Evolutionary conservation across 2,797 vertebrate genomes (phyloP), one percentile per base, ranked within the genome.

Genomic region (Phataginus tetradactyla): DNA sequence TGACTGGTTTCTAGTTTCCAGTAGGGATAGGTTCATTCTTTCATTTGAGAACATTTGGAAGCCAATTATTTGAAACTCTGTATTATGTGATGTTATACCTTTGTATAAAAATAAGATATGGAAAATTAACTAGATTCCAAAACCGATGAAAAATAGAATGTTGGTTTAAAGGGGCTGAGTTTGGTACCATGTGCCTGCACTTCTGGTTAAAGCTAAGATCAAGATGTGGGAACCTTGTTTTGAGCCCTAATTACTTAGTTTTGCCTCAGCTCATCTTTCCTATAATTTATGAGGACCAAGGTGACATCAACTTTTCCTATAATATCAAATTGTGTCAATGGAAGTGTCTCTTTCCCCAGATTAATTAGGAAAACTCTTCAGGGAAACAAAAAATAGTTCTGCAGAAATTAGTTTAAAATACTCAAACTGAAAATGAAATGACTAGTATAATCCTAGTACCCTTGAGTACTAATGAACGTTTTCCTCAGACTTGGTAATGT

Each of bases 281-380:
- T 66, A 80, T 72, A 29, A 72, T 93, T 98, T 97, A 81, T 74
- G 49, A 94, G 77, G 94, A 86, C 34, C 59, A 89, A 91, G 91
- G 92, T 96, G 74, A 94, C 74, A 94, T 80, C 88, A 59, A 4
- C 88, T 97, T 39, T 91, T 96, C 53, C 49, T 95, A 27, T 85
- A 17, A 66, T 27, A 96, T 39, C n/a, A 88, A 90, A 92, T 96
- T 34, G 86, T 98, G 95, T 97, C 92, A 93, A 88, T 96, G 0
- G 45, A 3, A 78, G 69, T 94, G 17, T 8, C 11, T 96, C 57
- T 96, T 95, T 94, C 93, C 96, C 69, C 90, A 95, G 49, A 95
- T 93, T 98, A 89, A 81, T 96, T 97, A 97, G 59, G 34, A 89
- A 91, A 49, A 95, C 57, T 92, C 91, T 80, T 97, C 90, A 96